Evolutionary conservation across 2,113 vertebrate species (phyloP), one percentile per base, ranked within the genome.

Genomic region (Menidia beryllina): DNA sequence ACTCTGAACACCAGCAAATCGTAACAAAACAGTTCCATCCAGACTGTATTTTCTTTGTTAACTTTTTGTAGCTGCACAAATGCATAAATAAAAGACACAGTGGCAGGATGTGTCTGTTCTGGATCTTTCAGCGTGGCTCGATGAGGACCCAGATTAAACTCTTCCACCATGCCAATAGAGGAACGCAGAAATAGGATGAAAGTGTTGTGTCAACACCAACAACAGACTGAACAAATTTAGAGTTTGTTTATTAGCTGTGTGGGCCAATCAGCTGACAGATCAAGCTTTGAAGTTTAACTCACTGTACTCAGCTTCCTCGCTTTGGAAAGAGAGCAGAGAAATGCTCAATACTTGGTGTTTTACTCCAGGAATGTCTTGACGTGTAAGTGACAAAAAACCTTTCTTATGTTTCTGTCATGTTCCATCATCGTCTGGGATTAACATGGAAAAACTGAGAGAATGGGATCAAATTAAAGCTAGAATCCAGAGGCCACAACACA

Each of bases 121-220:
- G 30, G 38, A 75, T 48, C 72, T 6, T 26, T 53, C 55, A 59
- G 21, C 62, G 45, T 0, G 34, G 7, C 11, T n/a, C 27, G 30
- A 61, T 25, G 57, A 23, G 7, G 20, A 3, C 21, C 50, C 60
- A 66, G 45, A 39, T 52, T 8, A 15, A 43, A n/a, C 1, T 39
- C 56, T 64, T 0, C 52, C 12, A 48, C 54, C 47, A 49, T 67
- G 59, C 64, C 59, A 72, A 63, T 20, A 15, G 49, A 48, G 38
- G 69, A 59, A 69, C 20, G 63, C 43, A 82, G 59, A 75, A 70
- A 67, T 27, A 24, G 61, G n/a, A 76, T 75, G 60, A 79, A 82
- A 82, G 68, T 79, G 81, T 57, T 70, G 61, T 69, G 26, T 84
- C 81, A 84, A 39, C 81, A 79, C 72, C 72, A 76, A 66, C 69